Evolutionary conservation across 2,113 vertebrate genomes (phyloP).

Genomic region (Crotalus viridis): DNA sequence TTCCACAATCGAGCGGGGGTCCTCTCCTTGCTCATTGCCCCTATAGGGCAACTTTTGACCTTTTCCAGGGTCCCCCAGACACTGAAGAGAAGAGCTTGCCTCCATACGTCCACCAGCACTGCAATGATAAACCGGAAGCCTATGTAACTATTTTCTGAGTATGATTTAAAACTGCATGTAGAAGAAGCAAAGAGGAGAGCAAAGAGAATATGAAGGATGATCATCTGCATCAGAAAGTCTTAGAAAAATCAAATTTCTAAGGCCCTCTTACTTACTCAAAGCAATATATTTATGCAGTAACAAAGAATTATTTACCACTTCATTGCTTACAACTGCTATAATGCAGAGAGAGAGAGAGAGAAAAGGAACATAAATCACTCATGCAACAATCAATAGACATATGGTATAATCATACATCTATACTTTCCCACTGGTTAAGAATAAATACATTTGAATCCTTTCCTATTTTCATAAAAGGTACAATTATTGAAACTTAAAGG

Average conservation of each 20-base stretch:
- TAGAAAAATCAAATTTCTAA: background rate
- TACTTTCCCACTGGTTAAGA: background rate
- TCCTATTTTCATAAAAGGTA: background rate
- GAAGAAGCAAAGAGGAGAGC: background rate
- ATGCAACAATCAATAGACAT: background rate
- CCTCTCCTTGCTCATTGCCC: no score
- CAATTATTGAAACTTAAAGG: background rate
- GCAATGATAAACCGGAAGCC: no score
- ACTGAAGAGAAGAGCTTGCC: no score
- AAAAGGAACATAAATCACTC: background rate
- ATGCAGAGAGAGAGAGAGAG: background rate
- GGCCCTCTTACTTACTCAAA: background rate
- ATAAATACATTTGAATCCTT: background rate
- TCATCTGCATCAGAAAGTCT: background rate
- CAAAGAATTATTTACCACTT: background rate
- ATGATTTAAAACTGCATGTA: background rate
- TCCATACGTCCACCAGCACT: fast-evolving
- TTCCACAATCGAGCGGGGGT: no score
- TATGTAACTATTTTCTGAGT: background rate
- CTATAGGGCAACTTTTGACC: no score
- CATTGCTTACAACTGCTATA: background rate
- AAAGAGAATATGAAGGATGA: background rate
- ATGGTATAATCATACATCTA: background rate
- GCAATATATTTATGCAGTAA: background rate
- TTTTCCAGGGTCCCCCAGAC: no score